These are phyloP conservation scores for Automeris io DNA, from an alignment of 2,888 invertebrate species.

Conservation along the genomic window DNA sequence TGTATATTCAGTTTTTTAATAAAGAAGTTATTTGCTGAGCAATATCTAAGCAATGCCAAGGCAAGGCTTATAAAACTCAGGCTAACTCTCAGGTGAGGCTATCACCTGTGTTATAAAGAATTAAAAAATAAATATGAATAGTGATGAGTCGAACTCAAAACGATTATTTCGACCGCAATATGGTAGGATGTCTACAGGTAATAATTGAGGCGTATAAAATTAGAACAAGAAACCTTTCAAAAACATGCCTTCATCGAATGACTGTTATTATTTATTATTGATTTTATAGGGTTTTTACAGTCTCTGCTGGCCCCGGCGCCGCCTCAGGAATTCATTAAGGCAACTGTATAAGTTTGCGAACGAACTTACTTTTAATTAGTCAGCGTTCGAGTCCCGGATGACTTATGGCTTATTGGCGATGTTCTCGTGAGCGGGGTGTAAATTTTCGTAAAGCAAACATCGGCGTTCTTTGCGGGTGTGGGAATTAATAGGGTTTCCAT, in stretches of 20 bases:
- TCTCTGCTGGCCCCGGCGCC: conserved; percentile 22
- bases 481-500: too few species aligned
- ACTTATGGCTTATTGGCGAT: conserved; percentile 53
- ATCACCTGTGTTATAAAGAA: too few species aligned
- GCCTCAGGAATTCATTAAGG: conserved; percentile 49
- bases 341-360: conserved; percentile 35
- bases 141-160: too few species aligned
- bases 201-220: not conserved
- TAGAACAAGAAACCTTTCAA: conserved; percentile 1
- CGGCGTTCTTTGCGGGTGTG: conserved; percentile 24
- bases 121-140: too few species aligned
- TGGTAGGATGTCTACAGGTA: too few species aligned
- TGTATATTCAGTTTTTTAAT: too few species aligned
- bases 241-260: conserved; percentile 1
- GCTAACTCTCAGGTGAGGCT: too few species aligned
- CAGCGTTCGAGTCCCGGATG: conserved; percentile 44
- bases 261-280: conserved; percentile 28
- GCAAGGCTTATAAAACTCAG: too few species aligned
- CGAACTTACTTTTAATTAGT: conserved; percentile 52
- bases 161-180: too few species aligned
- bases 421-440: conserved; percentile 7
- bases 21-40: too few species aligned
- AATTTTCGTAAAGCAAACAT: conserved; percentile 20
- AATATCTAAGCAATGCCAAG: too few species aligned
- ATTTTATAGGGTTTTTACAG: conserved; percentile 37